Base-by-base conservation (phyloP, 2,888 invertebrate genomes). In the Callyntrura guangdongensis region DNA sequence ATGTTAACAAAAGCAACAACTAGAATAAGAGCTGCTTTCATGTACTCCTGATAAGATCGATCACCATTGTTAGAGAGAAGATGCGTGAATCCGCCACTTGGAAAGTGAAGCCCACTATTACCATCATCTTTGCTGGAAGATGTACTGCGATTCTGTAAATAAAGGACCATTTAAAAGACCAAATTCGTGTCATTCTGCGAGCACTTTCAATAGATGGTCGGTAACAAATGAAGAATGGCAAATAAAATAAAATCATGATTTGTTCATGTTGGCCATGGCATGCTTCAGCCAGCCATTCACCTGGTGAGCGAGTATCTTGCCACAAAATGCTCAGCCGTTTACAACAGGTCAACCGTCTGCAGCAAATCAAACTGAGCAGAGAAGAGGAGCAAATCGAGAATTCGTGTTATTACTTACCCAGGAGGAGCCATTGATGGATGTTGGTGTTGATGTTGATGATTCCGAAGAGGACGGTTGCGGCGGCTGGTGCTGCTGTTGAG, bases 1-100 rank as follows among this genome's bases (percentile, higher is more conserved):
- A 94, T 81, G 86, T 93, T 93, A 79, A 93, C 83, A 11, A 92
- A 9, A 8, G 92, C 93, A 0, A 93, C 91, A 9, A 79, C 27
- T 14, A 92, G 59, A 83, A 94, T 94, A 17, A 92, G 47, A 53
- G 84, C 59, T 22, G 92, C 93, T 64, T 85, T 86, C 22, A 91
- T 79, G 36, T 83, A 67, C 72, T 86, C 91, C 20, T 86, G 59
- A 47, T 77, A 86, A 69, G 91, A 72, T 25, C 72, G 72, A 59
- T 90, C 82, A 77, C 72, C 56, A 56, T 36, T 59, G 59, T 67
- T 12, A 0, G 25, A 0, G 27, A 64, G 67, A 47, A 64, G 64
- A 47, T 61, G 12, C 22, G 45, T 45, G 9, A 64, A 11, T 64
- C 45, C 59, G 14, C 79, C 56, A n/a, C 17, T 81, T 11, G 59